Percentiles rank a stretch among this genome's conserved stretches.
phyloP scores from a whole-genome alignment of 1,140 invertebrate genomes.

The Brachionus koreanus region DNA sequence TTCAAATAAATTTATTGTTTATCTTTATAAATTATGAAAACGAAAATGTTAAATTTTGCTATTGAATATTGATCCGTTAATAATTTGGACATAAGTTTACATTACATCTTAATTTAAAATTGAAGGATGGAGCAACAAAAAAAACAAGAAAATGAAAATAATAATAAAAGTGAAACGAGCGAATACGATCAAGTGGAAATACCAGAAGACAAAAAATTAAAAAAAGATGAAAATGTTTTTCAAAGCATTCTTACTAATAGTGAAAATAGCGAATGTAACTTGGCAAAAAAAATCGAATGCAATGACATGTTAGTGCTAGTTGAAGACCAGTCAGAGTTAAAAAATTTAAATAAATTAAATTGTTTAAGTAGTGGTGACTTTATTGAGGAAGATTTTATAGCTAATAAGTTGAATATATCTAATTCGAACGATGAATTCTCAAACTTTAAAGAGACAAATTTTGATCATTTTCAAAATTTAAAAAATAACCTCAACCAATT shows the following conservation, averaged over 20 bases:
- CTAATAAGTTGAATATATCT: conserved; percentile 22
- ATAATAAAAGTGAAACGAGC: not conserved
- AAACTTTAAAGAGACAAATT: conserved; percentile 18
- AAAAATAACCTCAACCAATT: conserved; percentile 28
- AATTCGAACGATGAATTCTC: conserved; percentile 23
- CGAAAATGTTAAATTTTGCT: not conserved
- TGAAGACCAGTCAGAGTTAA: not conserved
- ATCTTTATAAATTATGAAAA: not conserved
- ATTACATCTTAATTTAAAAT: not conserved
- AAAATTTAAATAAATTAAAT: conserved; percentile 22
- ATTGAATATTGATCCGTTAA: not conserved
- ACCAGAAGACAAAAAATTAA: not conserved
- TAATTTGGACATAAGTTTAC: not conserved
- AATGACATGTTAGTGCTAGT: not conserved
- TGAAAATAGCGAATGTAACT: not conserved
- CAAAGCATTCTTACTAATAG: not conserved
- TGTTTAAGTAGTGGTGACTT: conserved; percentile 29
- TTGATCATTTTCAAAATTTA: not conserved
- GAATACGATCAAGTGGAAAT: not conserved
- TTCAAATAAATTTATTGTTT: not conserved
- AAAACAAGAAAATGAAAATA: not conserved
- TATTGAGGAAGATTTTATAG: conserved; percentile 24
- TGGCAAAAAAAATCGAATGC: not conserved
- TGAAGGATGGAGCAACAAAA: not conserved
- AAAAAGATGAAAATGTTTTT: not conserved